These are phyloP conservation scores for Agriotes lineatus DNA, from an alignment of 2,888 invertebrate genomes.

Conservation along the genomic window DNA sequence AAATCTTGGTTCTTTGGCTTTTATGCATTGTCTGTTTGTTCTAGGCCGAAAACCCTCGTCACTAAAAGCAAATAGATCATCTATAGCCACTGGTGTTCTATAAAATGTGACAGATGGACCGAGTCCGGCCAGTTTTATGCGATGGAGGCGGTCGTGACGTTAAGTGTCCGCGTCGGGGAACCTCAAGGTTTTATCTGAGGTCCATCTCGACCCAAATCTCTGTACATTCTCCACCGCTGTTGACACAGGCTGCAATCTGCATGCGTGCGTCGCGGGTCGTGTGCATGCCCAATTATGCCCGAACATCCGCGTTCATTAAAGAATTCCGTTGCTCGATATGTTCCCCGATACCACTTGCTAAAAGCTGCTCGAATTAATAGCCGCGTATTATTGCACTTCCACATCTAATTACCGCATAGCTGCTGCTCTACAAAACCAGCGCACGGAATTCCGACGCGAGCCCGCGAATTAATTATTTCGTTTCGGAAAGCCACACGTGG, in stretches of 20 bases:
- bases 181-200: conserved; percentile 34
- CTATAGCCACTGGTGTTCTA: no score
- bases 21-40: no score
- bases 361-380: conserved; percentile 36
- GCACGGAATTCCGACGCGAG: conserved; percentile 15
- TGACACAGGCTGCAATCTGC: conserved; percentile 45
- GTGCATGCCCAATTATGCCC: conserved; percentile 46
- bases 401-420: conserved; percentile 37
- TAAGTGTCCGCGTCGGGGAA: conserved; percentile 39
- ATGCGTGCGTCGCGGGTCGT: conserved; percentile 43
- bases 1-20: no score
- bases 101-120: no score
- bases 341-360: conserved; percentile 24
- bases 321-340: conserved; percentile 44
- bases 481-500: conserved; percentile 10
- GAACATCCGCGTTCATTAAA: conserved; percentile 50
- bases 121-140: no score
- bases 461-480: conserved; percentile 11
- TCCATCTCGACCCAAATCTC: conserved; percentile 42
- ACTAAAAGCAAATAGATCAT: no score
- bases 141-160: conserved; percentile 41
- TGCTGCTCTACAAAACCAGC: conserved; percentile 29
- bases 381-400: conserved; percentile 34
- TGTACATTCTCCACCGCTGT: conserved; percentile 38
- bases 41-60: no score